A percentile compares a stretch with the other conserved stretches of the same genome.
These are phyloP conservation scores for Arrhamphus sclerolepis DNA, from an alignment of 2,797 vertebrate genomes.

Conservation along the genomic window DNA sequence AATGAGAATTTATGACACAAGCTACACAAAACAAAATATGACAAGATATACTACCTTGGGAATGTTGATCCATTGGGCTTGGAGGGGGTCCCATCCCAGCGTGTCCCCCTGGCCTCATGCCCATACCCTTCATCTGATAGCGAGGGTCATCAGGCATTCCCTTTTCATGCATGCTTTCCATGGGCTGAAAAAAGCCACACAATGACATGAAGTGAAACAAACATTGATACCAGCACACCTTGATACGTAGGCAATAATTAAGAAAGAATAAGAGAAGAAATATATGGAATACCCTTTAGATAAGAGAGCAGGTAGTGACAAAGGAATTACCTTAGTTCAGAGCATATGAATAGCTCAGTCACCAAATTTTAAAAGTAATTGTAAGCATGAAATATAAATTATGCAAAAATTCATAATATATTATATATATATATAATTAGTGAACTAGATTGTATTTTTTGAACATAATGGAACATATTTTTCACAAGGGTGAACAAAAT, in stretches of 20 bases:
- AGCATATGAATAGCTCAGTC: too few relatives aligned
- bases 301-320: too few relatives aligned
- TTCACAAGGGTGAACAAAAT: not conserved
- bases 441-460: not conserved
- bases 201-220: not conserved
- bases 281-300: too few relatives aligned
- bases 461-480: not conserved
- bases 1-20: not conserved
- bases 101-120: constrained; percentile 86
- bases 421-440: not conserved
- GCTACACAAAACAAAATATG: not conserved
- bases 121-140: constrained; percentile 94
- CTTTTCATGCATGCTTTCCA: constrained; percentile 95
- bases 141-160: constrained; percentile 89
- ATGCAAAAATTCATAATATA: too few relatives aligned
- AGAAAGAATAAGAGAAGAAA: too few relatives aligned
- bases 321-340: too few relatives aligned
- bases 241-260: too few relatives aligned
- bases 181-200: constrained; percentile 76
- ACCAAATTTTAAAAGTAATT: too few relatives aligned
- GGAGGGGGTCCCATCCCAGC: constrained; percentile 93
- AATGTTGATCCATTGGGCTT: constrained; percentile 97
- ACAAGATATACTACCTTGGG: constrained; percentile 85
- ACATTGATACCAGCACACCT: not conserved
- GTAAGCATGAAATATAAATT: not conserved